These are phyloP conservation scores for Lysiphlebus fabarum DNA, from an alignment of 1,140 invertebrate genomes.

Conservation along the genomic window DNA sequence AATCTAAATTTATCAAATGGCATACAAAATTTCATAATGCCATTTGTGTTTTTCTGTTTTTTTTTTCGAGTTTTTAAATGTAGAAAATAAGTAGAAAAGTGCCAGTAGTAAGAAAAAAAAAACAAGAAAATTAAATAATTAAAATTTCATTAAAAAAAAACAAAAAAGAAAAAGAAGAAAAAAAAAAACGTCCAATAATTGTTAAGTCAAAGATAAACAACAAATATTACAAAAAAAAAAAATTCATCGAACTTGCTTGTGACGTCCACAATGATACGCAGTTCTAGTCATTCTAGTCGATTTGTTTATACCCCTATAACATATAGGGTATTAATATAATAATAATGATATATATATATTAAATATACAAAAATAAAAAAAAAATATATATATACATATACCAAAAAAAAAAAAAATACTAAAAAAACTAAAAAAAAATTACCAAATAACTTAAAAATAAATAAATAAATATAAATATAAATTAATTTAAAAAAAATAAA, in stretches of 20 bases:
- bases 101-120: too few relatives aligned
- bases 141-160: too few relatives aligned
- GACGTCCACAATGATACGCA: slow-evolving; percentile 47
- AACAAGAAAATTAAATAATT: too few relatives aligned
- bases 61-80: too few relatives aligned
- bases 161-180: slow-evolving; percentile 32
- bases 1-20: too few relatives aligned
- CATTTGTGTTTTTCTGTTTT: too few relatives aligned
- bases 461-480: slow-evolving; percentile 17
- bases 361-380: slow-evolving; percentile 22
- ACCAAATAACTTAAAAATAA: slow-evolving; percentile 23
- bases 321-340: slow-evolving; percentile 25
- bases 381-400: slow-evolving; percentile 13
- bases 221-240: slow-evolving; percentile 11
- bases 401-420: slow-evolving; percentile 19
- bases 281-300: slow-evolving; percentile 53
- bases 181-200: slow-evolving; percentile 56
- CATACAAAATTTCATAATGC: too few relatives aligned
- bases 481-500: slow-evolving; percentile 18
- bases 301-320: slow-evolving; percentile 27
- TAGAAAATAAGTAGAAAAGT: too few relatives aligned
- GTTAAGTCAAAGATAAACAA: slow-evolving; percentile 43
- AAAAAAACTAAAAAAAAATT: slow-evolving; percentile 14
- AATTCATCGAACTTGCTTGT: slow-evolving; percentile 35
- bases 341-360: slow-evolving; percentile 13